Evolutionary conservation across 2,797 vertebrate genomes (phyloP), one percentile per base, ranked within the genome.

Genomic region (Alosa sapidissima): DNA sequence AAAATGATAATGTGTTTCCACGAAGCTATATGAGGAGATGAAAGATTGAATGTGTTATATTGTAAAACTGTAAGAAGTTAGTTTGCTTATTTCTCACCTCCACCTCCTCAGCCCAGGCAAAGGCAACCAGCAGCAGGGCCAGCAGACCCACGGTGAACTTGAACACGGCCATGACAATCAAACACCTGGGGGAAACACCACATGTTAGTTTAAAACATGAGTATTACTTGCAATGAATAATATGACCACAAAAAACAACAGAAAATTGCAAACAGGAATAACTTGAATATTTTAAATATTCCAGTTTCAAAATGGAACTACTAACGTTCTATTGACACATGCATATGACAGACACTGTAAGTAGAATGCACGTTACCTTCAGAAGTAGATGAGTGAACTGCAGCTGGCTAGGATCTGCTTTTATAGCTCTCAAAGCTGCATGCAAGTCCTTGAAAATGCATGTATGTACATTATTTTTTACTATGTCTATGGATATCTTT

Each of bases 151-250:
- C 92, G 68, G 87, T 90, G 78, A 36, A 84, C 86, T 87, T 93
- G 9, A 90, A 91, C n/a, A 91, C 81, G 88, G 91, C 83, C 93
- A 94, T 95, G 87, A 65, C 68, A 89, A 85, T 21, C 84, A 78
- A 41, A 47, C 72, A 78, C 72, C 72, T 78, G 72, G 6, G 21
- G 72, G 14, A 47, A 14, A 45, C 14, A 75, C 14, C 13, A 41
- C 36, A 13, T 75, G 28, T 0, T 75, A 19, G 3, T 16, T 41
- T 45, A 75, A 62, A 21, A 41, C n/a, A 24, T 62, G 14, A 45
- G 13, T 5, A 45, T 36, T 45, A 14, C 1, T 6, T 58, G 49
- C 14, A 19, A 16, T 16, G 6, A 41, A 75, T 36, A 14, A 19
- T 13, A 41, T 33, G 1, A 41, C 68, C 45, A 16, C 5, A 16